Evolutionary conservation across 2,113 vertebrate genomes (phyloP).

Genomic region (Lichenostomus cassidix): DNA sequence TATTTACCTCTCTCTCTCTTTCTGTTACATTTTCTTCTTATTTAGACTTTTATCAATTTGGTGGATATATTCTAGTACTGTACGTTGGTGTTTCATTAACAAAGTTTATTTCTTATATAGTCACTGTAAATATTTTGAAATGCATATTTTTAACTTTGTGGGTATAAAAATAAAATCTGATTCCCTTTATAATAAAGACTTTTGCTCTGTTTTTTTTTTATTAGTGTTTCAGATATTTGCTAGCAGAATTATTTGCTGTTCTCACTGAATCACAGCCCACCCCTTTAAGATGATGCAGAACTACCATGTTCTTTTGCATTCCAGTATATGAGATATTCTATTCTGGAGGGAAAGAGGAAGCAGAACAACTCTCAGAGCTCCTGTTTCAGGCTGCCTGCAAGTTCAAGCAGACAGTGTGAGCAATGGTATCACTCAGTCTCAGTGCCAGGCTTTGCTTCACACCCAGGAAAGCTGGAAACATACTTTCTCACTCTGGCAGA

Average conservation of each 20-base stretch:
- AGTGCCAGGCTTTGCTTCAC: not conserved
- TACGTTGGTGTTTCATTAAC: constrained; percentile 74
- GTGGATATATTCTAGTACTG: constrained; percentile 74
- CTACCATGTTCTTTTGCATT: not conserved
- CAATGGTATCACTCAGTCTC: not conserved
- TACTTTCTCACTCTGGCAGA: not conserved
- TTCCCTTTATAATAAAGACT: constrained; percentile 60
- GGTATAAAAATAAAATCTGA: constrained; percentile 75
- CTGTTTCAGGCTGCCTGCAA: not conserved
- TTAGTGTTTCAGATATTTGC: not conserved
- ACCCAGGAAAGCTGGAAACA: not conserved
- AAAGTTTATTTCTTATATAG: constrained; percentile 73
- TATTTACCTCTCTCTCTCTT: constrained; percentile 62
- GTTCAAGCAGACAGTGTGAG: not conserved
- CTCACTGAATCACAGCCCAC: not conserved
- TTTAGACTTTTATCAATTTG: constrained; percentile 59
- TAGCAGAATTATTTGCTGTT: not conserved
- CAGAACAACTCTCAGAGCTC: not conserved
- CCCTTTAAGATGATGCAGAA: not conserved
- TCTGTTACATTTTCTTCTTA: constrained; percentile 71
- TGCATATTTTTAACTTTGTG: constrained; percentile 76
- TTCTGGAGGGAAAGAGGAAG: not conserved
- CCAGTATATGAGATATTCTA: not conserved
- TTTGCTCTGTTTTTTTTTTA: not conserved
- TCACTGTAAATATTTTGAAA: constrained; percentile 84